Evolutionary conservation across 2,113 vertebrate genomes (phyloP).

Genomic region (Grammomys dolichurus): DNA sequence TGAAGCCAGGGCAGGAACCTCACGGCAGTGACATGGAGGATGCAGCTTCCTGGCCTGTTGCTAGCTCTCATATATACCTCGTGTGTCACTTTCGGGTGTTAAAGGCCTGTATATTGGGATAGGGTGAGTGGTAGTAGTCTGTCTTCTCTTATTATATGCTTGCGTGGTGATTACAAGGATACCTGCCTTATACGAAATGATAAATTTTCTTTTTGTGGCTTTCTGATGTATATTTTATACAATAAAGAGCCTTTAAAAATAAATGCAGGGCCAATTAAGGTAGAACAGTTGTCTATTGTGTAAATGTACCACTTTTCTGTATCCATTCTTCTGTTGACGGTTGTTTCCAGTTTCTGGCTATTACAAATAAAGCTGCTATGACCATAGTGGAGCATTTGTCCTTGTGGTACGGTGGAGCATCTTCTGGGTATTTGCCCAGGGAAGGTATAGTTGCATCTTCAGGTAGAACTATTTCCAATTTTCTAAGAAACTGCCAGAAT

Average conservation of each 20-base stretch:
- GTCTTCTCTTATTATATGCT: not conserved
- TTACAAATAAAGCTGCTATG: too few species aligned
- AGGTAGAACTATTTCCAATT: too few species aligned
- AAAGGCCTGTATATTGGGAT: not conserved
- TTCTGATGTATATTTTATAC: not conserved
- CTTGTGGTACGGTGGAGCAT: too few species aligned
- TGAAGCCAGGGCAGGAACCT: not conserved
- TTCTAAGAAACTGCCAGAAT: too few species aligned
- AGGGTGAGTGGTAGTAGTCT: not conserved
- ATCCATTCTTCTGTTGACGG: too few species aligned
- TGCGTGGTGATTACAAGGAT: not conserved
- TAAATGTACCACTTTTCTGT: too few species aligned
- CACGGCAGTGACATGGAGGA: not conserved
- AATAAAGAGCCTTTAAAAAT: not conserved
- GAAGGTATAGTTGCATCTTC: too few species aligned
- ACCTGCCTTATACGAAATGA: not conserved
- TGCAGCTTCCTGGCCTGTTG: not conserved
- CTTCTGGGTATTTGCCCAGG: too few species aligned
- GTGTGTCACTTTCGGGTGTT: not conserved
- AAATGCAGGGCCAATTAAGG: not conserved
- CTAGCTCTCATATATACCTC: not conserved
- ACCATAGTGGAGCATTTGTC: too few species aligned
- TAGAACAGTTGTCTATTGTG: not conserved
- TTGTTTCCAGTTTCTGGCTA: too few species aligned
- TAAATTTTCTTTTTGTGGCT: not conserved